Base-by-base conservation (phyloP, 2,113 vertebrate species). In the Rynchops niger region DNA sequence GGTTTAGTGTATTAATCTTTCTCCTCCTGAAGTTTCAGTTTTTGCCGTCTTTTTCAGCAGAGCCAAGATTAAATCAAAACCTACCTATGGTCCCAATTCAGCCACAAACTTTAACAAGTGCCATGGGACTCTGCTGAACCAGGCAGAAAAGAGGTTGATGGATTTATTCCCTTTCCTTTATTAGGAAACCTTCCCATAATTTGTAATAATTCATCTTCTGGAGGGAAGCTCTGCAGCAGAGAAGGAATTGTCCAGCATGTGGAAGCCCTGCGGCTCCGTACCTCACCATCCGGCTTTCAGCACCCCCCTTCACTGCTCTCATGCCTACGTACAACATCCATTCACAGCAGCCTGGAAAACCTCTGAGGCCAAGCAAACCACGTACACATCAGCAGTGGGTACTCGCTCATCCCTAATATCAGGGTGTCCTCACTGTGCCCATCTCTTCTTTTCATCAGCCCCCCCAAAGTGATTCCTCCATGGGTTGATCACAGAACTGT, bases 11-110 rank as follows among this genome's bases (percentile, higher is more conserved):
- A 90, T 62, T 94, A 58, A 92, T 70, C 62, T 88, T 93, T 88
- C 42, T 58, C 29, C 27, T 94, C 59, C 61, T 71, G 62, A 86
- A 55, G 52, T 86, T 86, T 92, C 58, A 78, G 29, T 42, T 90
- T 96, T 93, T 90, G 49, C 38, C 45, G 38, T 95, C 55, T 82
- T 49, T 38, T 80, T 77, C 63, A 86, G n/a, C 50, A 61, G n/a
- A 84, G 40, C 52, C 79, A 92, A 80, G 42, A 88, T 70, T 86
- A 88, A 87, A 91, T 86, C 45, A 88, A 94, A 96, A 94, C 30
- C 74, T 69, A 53, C 42, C 72, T 74, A 70, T 0, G 3, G 71
- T 88, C 71, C 90, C 50, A 56, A 58, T 88, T 93, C 79, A 78
- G 55, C 32, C 63, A 83, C 76, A 82, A 82, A 82, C 53, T 93